Percentiles rank a stretch among this genome's conserved stretches.
Conservation (phyloP, 2,113 vertebrate species). For the Hyaena hyaena region DNA sequence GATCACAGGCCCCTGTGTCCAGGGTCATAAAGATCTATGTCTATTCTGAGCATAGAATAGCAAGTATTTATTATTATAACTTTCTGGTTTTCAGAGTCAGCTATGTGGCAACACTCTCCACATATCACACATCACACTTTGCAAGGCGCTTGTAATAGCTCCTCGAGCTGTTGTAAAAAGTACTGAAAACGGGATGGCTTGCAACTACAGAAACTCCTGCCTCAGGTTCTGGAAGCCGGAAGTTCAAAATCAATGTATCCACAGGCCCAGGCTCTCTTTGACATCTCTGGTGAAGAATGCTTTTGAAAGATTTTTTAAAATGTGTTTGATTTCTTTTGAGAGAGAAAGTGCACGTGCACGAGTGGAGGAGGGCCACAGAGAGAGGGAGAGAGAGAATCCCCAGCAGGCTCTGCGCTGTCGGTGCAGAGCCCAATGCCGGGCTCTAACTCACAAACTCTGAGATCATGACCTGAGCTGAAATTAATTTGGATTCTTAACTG, state of each 20-base stretch:
- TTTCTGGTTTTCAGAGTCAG: background rate
- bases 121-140: background rate
- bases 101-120: background rate
- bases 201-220: background rate
- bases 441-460: no score
- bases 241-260: background rate
- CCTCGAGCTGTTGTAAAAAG: background rate
- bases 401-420: no score
- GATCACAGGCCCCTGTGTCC: background rate
- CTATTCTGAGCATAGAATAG: background rate
- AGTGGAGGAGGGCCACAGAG: no score
- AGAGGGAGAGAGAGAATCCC: no score
- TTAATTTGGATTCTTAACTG: no score
- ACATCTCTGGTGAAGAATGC: background rate
- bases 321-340: no score
- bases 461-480: no score
- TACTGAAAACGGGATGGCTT: background rate
- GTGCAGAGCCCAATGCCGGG: no score
- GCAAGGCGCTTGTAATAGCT: background rate
- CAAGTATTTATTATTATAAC: background rate
- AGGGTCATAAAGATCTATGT: background rate
- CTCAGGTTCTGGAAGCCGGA: background rate
- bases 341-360: no score
- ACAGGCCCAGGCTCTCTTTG: background rate
- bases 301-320: background rate